Conservation (phyloP, 2,888 invertebrate genomes). For the Brachylomia viminalis region DNA sequence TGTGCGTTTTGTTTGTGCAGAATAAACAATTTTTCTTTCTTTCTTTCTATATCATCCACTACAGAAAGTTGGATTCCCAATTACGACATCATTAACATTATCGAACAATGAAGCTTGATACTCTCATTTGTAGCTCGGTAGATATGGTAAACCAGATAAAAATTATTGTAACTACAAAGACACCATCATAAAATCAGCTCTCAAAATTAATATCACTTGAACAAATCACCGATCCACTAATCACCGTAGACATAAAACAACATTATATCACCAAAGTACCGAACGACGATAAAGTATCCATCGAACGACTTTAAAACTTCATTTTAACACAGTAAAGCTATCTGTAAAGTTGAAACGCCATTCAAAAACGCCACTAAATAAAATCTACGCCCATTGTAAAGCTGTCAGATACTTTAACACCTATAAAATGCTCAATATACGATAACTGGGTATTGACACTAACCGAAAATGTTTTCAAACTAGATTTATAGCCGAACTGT, state of each 20-base stretch:
- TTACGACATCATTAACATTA: not conserved
- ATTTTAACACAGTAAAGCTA: constrained; percentile 46
- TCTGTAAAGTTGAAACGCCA: constrained; percentile 55
- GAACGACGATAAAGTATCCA: constrained; percentile 45
- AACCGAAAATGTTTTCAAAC: constrained; percentile 60
- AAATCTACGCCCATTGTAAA: constrained; percentile 58
- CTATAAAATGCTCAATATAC: constrained; percentile 62
- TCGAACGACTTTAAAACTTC: constrained; percentile 52
- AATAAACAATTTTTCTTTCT: too few species aligned
- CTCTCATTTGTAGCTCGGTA: not conserved
- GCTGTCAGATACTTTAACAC: constrained; percentile 59
- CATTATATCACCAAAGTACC: constrained; percentile 21
- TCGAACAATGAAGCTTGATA: not conserved
- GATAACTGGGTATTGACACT: constrained; percentile 63
- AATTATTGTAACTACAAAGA: not conserved
- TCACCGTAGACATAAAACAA: constrained; percentile 17
- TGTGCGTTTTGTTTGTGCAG: too few species aligned
- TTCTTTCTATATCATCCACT: not conserved
- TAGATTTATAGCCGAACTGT: constrained; percentile 52
- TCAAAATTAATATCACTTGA: constrained; percentile 25
- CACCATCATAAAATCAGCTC: not conserved
- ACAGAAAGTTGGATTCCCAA: not conserved
- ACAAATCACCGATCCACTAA: constrained; percentile 24
- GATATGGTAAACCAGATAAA: not conserved
- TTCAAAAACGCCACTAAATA: constrained; percentile 59